Base-by-base conservation (phyloP, 2,888 invertebrate genomes). In the Cabera pusaria region DNA sequence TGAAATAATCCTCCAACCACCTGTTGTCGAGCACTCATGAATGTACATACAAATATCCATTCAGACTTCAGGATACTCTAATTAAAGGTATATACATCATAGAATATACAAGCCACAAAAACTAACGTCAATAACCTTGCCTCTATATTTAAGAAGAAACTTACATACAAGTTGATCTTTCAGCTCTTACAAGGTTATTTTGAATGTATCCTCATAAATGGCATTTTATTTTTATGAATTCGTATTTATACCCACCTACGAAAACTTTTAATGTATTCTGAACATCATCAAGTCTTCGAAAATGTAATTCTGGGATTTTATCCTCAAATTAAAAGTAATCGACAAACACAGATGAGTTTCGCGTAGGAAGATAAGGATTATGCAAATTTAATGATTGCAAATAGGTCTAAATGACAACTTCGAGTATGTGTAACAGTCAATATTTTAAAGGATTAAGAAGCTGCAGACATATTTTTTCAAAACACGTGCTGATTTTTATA, bases 241-340 rank as follows among this genome's bases (percentile, higher is more conserved):
- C 34, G 54, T 57, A 49, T 62, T 56, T 47, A 29, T 39, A 59
- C 47, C 66, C 65, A 56, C 68, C 60, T 66, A 69, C 61, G 57
- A 56, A 51, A 14, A 64, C 40, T 48, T 56, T 61, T 59, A 61
- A 62, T 55, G 44, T 49, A 9, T 37, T 41, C 44, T 24, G 44
- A 28, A 57, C 45, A 57, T 56, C 50, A 56, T 54, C 34, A 33
- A 31, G 42, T 44, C 52, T 51, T 39, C 49, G 45, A 46, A 54
- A 52, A 50, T 39, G 54, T 52, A 52, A 62, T 56, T 54, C 47
- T 32, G 44, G 42, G 23, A 31, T 42, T 11, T 26, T 64, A 59
- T 51, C 56, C 53, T 58, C 46, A 52, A 55, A 58, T 61, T 60
- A 63, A 57, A n/a, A 48, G 49, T 60, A 63, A 57, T 59, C 49